Evolutionary conservation across 2,888 invertebrate genomes (phyloP).

Genomic region (Cenopis cana): DNA sequence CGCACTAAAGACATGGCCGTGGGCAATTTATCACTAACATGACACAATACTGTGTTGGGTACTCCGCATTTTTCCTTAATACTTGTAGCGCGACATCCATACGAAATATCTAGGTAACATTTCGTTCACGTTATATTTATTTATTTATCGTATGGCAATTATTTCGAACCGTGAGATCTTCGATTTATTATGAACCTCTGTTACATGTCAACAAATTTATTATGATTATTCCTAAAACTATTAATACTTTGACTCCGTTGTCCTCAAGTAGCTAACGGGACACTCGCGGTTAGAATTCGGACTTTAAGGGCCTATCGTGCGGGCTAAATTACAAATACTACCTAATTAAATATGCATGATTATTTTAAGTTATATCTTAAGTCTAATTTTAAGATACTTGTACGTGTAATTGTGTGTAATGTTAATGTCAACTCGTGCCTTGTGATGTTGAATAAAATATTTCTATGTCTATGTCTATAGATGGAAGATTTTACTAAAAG

Average conservation of each 20-base stretch:
- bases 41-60: constrained; percentile 42
- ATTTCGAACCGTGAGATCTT: too few relatives aligned
- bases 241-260: not conserved
- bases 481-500: too few relatives aligned
- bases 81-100: constrained; percentile 29
- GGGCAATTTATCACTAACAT: constrained; percentile 44
- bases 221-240: not conserved
- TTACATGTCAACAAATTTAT: constrained; percentile 15
- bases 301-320: too few relatives aligned
- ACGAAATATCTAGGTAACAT: constrained; percentile 30
- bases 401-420: too few relatives aligned
- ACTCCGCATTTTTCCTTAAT: constrained; percentile 43
- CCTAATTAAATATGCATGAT: too few relatives aligned
- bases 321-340: too few relatives aligned
- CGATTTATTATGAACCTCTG: constrained; percentile 2
- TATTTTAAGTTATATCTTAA: too few relatives aligned
- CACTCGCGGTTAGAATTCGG: not conserved
- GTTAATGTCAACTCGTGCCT: too few relatives aligned
- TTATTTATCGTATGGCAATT: too few relatives aligned
- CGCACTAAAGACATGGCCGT: constrained; percentile 42
- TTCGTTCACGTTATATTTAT: constrained; percentile 29
- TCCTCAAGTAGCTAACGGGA: not conserved
- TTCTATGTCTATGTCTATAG: too few relatives aligned
- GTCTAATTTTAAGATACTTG: too few relatives aligned
- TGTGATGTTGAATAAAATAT: too few relatives aligned